phyloP scores from a whole-genome alignment of 2,113 vertebrate genomes.

The Corvus cornix region DNA sequence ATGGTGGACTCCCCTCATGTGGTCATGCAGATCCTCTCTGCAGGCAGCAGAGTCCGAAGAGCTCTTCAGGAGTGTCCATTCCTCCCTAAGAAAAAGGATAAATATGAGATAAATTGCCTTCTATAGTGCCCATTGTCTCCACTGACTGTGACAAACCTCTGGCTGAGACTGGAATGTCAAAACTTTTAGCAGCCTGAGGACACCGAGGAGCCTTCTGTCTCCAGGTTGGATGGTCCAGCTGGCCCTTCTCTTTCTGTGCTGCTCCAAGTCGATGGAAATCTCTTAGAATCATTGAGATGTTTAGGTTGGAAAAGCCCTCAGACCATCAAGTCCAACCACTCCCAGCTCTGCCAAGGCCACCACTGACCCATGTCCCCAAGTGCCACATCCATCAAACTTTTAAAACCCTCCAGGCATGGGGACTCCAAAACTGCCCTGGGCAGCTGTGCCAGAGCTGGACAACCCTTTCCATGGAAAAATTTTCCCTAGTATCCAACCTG shows the following conservation, averaged over 20 bases:
- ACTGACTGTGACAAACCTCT: background rate
- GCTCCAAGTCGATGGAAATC: background rate
- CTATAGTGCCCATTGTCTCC: background rate
- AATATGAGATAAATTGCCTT: background rate
- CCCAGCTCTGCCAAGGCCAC: background rate
- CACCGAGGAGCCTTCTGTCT: rapidly evolving
- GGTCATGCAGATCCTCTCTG: background rate
- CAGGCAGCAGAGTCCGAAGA: background rate
- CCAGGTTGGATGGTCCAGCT: background rate
- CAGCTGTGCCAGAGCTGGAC: no score
- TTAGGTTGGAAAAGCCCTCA: background rate
- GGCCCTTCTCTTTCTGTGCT: no score
- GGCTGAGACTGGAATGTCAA: background rate
- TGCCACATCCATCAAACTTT: background rate
- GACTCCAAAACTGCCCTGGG: no score
- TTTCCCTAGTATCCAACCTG: no score
- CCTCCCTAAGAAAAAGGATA: background rate
- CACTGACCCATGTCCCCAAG: rapidly evolving
- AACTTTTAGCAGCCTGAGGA: background rate
- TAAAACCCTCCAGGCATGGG: no score
- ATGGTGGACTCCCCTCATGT: rapidly evolving
- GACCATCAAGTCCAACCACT: rapidly evolving
- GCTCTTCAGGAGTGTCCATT: background rate
- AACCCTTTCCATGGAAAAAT: background rate
- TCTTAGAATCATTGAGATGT: no score